Conservation (phyloP, 1,140 invertebrate genomes). For the Orius laevigatus region DNA sequence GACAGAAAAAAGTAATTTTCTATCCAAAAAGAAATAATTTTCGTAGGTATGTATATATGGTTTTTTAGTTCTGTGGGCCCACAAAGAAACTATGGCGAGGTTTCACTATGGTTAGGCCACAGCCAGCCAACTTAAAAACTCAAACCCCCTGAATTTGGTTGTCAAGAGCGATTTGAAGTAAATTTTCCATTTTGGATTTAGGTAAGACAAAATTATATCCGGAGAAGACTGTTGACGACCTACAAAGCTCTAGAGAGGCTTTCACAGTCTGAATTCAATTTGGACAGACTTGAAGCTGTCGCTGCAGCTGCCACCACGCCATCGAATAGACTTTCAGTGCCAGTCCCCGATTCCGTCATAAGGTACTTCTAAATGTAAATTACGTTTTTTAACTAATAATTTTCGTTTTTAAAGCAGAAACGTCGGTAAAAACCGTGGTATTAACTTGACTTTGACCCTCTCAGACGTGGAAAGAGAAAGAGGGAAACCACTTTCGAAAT, state of each 20-base stretch:
- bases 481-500: conserved; percentile 67
- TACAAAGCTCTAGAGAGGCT: conserved; percentile 65
- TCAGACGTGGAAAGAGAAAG: conserved; percentile 64
- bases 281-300: conserved; percentile 51
- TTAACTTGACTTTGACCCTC: conserved; percentile 45
- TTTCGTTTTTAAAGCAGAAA: no score
- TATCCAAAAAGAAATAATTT: no score
- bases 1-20: no score
- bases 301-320: conserved; percentile 29
- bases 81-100: no score
- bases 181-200: conserved; percentile 24
- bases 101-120: neutral
- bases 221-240: conserved; percentile 54
- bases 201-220: conserved; percentile 57
- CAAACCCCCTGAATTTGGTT: no score
- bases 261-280: conserved; percentile 65
- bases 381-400: no score
- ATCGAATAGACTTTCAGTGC: conserved; percentile 21
- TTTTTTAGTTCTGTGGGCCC: no score
- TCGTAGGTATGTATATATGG: no score
- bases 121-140: neutral
- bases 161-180: no score
- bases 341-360: conserved; percentile 24
- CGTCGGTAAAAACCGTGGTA: conserved; percentile 17
- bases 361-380: neutral